phyloP scores from a whole-genome alignment of 2,797 vertebrate species.

The Pipistrellus pipistrellus region DNA sequence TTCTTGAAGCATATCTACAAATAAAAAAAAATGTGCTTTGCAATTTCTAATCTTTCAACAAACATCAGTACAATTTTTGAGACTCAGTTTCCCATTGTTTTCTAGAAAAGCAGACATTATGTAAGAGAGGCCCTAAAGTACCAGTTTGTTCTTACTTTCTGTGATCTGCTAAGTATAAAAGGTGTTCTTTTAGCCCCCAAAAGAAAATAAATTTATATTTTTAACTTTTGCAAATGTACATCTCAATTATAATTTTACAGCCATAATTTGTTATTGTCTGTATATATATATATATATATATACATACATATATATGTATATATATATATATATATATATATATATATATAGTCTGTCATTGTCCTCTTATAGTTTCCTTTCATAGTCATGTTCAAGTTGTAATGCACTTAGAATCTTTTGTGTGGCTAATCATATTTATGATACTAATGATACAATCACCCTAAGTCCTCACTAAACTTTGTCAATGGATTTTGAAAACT shows the following conservation, averaged over 20 bases:
- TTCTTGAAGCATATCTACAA: slow-evolving; percentile 33
- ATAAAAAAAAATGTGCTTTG: neutral
- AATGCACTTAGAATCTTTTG: slow-evolving; percentile 15
- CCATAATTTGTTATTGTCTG: neutral
- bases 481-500: neutral
- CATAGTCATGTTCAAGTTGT: neutral
- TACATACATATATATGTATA: neutral
- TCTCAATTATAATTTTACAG: neutral
- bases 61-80: slow-evolving; percentile 1
- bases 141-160: neutral
- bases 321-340: neutral
- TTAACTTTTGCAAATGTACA: neutral
- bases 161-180: slow-evolving; percentile 3
- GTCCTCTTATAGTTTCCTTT: neutral
- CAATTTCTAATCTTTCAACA: neutral
- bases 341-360: neutral
- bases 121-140: neutral
- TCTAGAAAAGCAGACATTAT: neutral
- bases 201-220: neutral
- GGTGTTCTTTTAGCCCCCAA: neutral
- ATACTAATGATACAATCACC: neutral
- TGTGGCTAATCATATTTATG: neutral
- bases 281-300: neutral
- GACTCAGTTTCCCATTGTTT: neutral
- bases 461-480: neutral